phyloP scores from a whole-genome alignment of 1,140 invertebrate genomes.

The Drosophila dunni region DNA sequence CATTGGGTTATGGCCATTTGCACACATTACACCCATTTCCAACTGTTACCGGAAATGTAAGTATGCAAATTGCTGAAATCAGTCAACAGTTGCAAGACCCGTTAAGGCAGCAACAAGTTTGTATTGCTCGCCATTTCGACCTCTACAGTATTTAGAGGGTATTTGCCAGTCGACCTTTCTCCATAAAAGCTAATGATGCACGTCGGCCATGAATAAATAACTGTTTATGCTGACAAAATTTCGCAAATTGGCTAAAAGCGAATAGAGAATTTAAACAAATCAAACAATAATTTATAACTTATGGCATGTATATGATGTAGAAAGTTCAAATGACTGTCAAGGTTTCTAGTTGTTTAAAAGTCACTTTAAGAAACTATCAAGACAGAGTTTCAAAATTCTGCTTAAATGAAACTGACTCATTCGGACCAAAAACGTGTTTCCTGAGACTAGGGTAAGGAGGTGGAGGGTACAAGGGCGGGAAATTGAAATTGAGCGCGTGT shows the following conservation, averaged over 20 bases:
- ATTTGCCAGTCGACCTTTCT: conserved; percentile 2
- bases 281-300: neutral
- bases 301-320: neutral
- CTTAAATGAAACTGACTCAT: neutral
- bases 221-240: conserved; percentile 5
- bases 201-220: neutral
- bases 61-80: neutral
- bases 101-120: conserved; percentile 18
- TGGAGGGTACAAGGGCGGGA: neutral
- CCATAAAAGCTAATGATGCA: conserved; percentile 3
- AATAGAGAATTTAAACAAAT: neutral
- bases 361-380: conserved; percentile 1
- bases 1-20: neutral
- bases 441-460: neutral
- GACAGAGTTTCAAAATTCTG: neutral
- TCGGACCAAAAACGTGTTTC: neutral
- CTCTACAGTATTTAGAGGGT: neutral
- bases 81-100: conserved; percentile 8
- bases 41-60: conserved; percentile 12
- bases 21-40: neutral
- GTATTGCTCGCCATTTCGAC: neutral
- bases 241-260: neutral
- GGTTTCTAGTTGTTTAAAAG: neutral
- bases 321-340: neutral
- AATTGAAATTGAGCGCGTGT: conserved; percentile 1